Base-by-base conservation (phyloP, 2,888 invertebrate species). In the Nipponacmea schrenckii region DNA sequence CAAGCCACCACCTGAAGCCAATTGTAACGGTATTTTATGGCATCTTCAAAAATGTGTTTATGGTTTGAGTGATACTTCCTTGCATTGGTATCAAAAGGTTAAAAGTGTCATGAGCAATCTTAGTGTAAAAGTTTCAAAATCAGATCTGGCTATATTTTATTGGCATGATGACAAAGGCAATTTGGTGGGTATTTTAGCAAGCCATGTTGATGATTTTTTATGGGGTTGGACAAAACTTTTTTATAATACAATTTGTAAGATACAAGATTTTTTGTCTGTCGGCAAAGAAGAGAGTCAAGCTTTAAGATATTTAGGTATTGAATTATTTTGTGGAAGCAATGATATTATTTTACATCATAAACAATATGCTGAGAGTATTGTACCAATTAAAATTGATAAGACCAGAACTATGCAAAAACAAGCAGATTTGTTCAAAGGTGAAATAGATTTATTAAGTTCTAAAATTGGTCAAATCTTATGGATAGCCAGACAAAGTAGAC, bases 191-290 rank as follows among this genome's bases (percentile, higher is more conserved):
- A 50, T 69, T 10, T 31, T 72, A 48, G 69, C 69, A 62, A 62
- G 73, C 48, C 70, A 73, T 67, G 70, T 73, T 15, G 73, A 73
- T 63, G 68, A 62, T n/a, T 45, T 68, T 68, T 26, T 62, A 44
- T 26, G 56, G 68, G 68, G 62, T 31, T 10, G 68, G 62, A n/a
- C 56, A 56, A 62, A 68, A 1, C n/a, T 20, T 24, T 15, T 73
- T 73, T 39, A 64, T n/a, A 7, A 31, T 31, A 67, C 64, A 10
- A 73, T 73, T 10, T 12, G 48, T 26, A 45, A 62, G 44, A 64
- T 70, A 1, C 39, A 67, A 20, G 20, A 46, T n/a, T 26, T 20
- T 17, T 62, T 70, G 44, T 39, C 45, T 15, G 73, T 67, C 62
- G 68, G 68, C 31, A 68, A 68, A 45, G 68, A 68, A 31, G 62